Base-by-base conservation (phyloP, 2,888 invertebrate species). In the Conistra vaccinii region DNA sequence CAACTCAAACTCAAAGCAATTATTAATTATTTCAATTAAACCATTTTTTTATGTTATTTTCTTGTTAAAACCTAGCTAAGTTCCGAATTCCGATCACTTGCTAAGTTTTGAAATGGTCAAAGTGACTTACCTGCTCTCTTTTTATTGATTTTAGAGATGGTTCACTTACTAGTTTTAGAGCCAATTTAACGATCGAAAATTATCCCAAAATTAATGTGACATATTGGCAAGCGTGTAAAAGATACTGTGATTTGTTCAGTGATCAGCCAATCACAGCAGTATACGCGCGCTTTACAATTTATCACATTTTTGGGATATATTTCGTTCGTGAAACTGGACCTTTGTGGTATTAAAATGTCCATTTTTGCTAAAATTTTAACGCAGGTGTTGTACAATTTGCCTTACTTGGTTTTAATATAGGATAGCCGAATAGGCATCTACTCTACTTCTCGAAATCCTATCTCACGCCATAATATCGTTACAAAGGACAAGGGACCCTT, bases 381-480 rank as follows among this genome's bases (percentile, higher is more conserved):
- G 23, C 51, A 51, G 23, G 23, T n/a, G 9, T 51, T 51, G 23
- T 51, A 51, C 23, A n/a, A 53, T n/a, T 23, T 51, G 51, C 9
- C 2, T 45, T 63, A 45, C 63, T 29, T 29, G 12, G 45, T 63
- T 63, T 29, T 23, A 23, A 4, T 29, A 23, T 14, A 63, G 2
- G 23, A 29, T 45, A 63, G 63, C 45, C 63, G 23, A 63, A 63
- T 71, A 71, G 29, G 39, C 12, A 42, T 10, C 42, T 10, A 58
- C 69, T 69, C 45, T 62, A 73, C 57, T 51, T 61, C 35, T 48
- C 23, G 65, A 72, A 65, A 78, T 66, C 29, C 69, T 74, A 70
- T 70, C 45, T 60, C 53, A 3, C 4, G 29, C 58, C 26, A n/a
- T 84, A 85, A 85, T 80, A 75, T 62, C 73, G 57, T 85, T 85